phyloP scores from a whole-genome alignment of 2,113 vertebrate species.

The Todiramphus chloris region DNA sequence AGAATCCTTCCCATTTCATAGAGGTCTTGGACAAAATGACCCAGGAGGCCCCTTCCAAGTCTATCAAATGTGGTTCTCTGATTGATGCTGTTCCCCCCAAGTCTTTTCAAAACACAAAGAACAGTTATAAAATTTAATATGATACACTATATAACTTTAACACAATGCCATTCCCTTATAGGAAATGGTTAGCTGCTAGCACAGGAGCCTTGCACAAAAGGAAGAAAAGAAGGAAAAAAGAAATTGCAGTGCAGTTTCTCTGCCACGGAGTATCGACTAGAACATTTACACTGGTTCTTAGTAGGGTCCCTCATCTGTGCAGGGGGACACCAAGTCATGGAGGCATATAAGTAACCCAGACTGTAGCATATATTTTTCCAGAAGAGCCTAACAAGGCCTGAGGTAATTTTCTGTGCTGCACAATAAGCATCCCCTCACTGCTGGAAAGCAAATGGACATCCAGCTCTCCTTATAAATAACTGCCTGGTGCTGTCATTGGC shows the following conservation, averaged over 20 bases:
- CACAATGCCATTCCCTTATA: slow-evolving; percentile 46
- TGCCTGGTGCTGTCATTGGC: neutral
- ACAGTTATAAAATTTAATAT: slow-evolving; percentile 66
- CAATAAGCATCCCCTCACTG: neutral
- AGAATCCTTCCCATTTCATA: slow-evolving; percentile 49
- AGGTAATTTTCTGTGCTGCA: neutral
- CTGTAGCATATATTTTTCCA: neutral
- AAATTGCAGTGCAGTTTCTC: slow-evolving; percentile 11
- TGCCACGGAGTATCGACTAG: neutral
- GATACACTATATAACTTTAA: slow-evolving; percentile 64
- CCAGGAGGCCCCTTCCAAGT: slow-evolving; percentile 62
- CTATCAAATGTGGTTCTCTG: slow-evolving; percentile 40
- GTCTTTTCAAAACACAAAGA: slow-evolving; percentile 65
- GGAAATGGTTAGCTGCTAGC: slow-evolving; percentile 25
- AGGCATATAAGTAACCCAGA: neutral
- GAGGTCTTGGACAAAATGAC: slow-evolving; percentile 65
- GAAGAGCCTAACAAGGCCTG: neutral
- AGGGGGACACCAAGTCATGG: neutral
- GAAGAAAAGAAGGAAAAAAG: neutral
- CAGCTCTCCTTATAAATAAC: neutral
- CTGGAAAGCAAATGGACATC: neutral
- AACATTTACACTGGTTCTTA: neutral
- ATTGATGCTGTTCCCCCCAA: slow-evolving; percentile 44
- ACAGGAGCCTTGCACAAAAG: neutral
- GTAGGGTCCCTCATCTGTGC: neutral